Evolutionary conservation across 2,797 vertebrate species (phyloP), one percentile per base, ranked within the genome.

Genomic region (Thaleichthys pacificus): DNA sequence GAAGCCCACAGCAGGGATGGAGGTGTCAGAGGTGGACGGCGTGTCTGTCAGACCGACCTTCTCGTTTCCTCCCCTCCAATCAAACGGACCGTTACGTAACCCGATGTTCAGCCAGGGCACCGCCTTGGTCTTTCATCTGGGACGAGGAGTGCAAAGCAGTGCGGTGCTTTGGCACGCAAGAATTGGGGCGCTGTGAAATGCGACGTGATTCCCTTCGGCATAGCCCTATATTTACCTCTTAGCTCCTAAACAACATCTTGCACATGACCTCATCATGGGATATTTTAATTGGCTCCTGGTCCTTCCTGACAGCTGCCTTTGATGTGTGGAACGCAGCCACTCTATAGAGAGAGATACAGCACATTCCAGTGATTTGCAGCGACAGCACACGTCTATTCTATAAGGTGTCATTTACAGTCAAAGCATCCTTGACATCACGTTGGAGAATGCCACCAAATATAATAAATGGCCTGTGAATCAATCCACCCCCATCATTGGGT

Each of bases 321-420:
- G 84, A 91, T 88, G 89, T 90, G 81, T 87, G 89, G 86, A 76
- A 87, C 86, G 86, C 42, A 12, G 76, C 9, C 70, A 69, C 64
- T 78, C 77, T 80, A 47, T 71, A 63, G 74, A 68, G 82, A 32
- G 69, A 81, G 79, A 2, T 70, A 65, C 35, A 56, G 74, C 77
- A 77, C 73, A 71, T 77, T 82, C 71, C 79, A 63, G 70, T 68
- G 47, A 26, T 71, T 62, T 17, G 70, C 66, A 70, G 72, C 47
- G 69, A 69, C 71, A 71, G 66, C 62, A 9, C 56, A 70, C 15
- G 51, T 56, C 51, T 5, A 5, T 17, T 56, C 15, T 8, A n/a
- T n/a, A 4, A 17, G 51, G 51, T 56, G 15, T 5, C 6, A n/a
- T 17, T n/a, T n/a, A 56, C 51, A 56, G 4, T n/a, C 4, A n/a